These are phyloP conservation scores for Thamnaconus septentrionalis DNA, from an alignment of 2,113 vertebrate species.

Conservation along the genomic window DNA sequence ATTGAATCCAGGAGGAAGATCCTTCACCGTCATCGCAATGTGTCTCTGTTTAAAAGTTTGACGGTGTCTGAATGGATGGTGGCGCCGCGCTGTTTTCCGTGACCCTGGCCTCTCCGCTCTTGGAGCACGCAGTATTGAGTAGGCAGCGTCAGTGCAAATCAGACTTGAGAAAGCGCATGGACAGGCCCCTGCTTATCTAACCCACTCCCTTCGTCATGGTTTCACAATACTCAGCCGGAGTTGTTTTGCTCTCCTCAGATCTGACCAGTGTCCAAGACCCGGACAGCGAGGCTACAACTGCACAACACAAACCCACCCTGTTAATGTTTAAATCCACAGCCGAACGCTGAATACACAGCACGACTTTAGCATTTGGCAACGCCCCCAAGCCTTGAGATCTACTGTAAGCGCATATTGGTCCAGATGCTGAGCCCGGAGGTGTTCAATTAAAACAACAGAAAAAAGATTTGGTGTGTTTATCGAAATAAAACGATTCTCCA, in stretches of 20 bases:
- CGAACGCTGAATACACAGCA: background rate
- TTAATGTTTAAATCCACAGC: background rate
- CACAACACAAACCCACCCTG: background rate
- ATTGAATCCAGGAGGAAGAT: background rate
- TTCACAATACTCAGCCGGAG: conserved; percentile 12
- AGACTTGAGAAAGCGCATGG: conserved; percentile 21
- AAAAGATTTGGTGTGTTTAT: background rate
- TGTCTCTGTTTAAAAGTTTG: conserved; percentile 17
- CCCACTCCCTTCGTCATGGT: background rate
- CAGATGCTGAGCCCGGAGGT: background rate
- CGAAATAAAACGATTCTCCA: conserved; percentile 12
- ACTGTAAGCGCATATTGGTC: background rate
- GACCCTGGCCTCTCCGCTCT: conserved; percentile 21
- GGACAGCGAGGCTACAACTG: background rate
- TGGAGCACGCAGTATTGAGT: conserved; percentile 14
- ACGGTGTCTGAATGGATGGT: conserved; percentile 37
- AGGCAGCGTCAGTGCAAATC: conserved; percentile 45
- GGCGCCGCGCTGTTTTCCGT: conserved; percentile 13
- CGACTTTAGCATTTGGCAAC: background rate
- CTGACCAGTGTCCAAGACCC: conserved; percentile 9
- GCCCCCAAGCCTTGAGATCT: background rate
- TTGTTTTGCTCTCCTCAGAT: conserved; percentile 12
- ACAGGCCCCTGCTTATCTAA: conserved; percentile 8
- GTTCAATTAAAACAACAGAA: conserved; percentile 12
- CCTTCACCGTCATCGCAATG: background rate